phyloP scores from a whole-genome alignment of 2,888 invertebrate genomes.

The Bimastos eiseni region DNA sequence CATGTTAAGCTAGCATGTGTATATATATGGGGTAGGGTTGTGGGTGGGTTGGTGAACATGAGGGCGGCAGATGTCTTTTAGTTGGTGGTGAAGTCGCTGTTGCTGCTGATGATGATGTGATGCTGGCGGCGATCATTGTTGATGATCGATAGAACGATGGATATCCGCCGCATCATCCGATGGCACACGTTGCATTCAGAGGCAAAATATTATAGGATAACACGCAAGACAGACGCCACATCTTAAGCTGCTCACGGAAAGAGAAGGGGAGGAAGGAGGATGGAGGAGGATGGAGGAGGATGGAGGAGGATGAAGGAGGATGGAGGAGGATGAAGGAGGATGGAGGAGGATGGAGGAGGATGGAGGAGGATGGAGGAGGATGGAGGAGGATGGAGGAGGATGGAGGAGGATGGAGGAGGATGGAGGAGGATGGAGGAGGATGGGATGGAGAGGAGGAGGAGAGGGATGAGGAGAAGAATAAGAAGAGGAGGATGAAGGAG shows the following conservation, averaged over 20 bases:
- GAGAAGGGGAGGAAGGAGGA: neutral
- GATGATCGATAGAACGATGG: neutral
- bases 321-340: neutral
- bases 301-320: no score
- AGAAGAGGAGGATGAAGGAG: neutral
- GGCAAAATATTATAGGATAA: conserved; percentile 6
- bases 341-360: neutral
- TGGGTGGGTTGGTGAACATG: neutral
- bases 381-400: neutral
- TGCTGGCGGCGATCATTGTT: neutral
- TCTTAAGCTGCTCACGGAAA: neutral
- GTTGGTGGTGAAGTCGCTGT: neutral
- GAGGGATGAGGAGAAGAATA: no score
- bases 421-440: no score
- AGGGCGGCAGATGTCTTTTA: neutral
- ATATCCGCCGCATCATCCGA: neutral
- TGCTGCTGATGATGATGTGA: neutral
- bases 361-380: neutral
- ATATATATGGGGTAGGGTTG: neutral
- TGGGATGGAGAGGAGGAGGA: neutral
- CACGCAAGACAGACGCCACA: neutral
- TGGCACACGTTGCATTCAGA: neutral
- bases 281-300: no score
- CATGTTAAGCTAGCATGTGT: no score
- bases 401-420: no score